Base-by-base conservation (phyloP, 2,888 invertebrate species). In the Acronicta psi region DNA sequence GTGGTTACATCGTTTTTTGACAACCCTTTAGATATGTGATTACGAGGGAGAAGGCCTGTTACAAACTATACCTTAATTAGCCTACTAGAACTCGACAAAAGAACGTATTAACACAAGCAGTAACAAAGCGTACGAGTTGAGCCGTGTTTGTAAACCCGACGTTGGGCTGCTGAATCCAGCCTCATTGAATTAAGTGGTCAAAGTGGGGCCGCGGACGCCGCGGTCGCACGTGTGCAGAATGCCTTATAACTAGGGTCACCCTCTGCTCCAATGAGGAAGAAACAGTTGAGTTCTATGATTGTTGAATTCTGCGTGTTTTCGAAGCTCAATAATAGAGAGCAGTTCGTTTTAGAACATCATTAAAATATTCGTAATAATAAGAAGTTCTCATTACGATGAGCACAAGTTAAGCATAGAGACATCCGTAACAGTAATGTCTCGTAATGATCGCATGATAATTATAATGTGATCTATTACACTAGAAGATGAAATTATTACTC, bases 161-260 rank as follows among this genome's bases (percentile, higher is more conserved):
- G 70, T 60, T 77, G 77, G 73, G 72, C 75, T 71, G 67, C 73
- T 77, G 80, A 82, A 83, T 82, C 82, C 79, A 73, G 67, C 63
- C 79, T 82, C 82, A 88, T 86, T 87, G 85, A 87, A 89, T 88
- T 87, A 87, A 87, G 85, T 82, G 87, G 84, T 84, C 81, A 82
- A 81, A 81, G 83, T 82, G 80, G 78, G 74, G 80, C 82, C 81
- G 79, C 79, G 75, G 76, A 74, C 72, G 79, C 75, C 69, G 63
- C 74, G 73, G 77, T 74, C 71, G 81, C 75, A 82, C 87, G 87
- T 86, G 85, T 78, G 68, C 59, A 49, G 88, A 85, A 88, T 87
- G 73, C 83, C 72, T 81, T 78, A 79, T 61, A 41, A 67, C 59
- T 65, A 66, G 68, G 63, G 59, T 64, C 41, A 65, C 74, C 68